Conservation (phyloP, 2,797 vertebrate species). For the Dendrocincla fuliginosa region DNA sequence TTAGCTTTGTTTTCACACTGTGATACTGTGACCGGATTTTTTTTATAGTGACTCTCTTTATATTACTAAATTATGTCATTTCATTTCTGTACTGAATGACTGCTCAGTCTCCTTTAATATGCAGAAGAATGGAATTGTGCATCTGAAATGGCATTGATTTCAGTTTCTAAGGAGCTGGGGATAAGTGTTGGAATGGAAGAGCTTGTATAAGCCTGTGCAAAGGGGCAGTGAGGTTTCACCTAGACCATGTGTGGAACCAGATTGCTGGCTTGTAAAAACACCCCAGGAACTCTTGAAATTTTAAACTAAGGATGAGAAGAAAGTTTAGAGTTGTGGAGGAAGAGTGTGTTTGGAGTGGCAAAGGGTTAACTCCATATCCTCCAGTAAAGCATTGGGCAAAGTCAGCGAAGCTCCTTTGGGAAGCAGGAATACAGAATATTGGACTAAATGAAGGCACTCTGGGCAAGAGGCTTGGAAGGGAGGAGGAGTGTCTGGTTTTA, state of each 20-base stretch:
- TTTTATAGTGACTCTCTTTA: slow-evolving; percentile 42
- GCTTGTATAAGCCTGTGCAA: not conserved
- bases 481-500: not conserved
- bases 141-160: slow-evolving; percentile 31
- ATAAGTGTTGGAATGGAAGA: not conserved
- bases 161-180: not conserved
- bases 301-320: not conserved
- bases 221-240: not conserved
- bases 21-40: slow-evolving; percentile 41
- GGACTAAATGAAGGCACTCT: not conserved
- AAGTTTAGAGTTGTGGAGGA: not conserved
- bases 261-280: not conserved
- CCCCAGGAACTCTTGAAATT: not conserved
- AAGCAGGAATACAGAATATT: not conserved
- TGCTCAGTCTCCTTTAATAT: slow-evolving; percentile 9
- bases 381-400: not conserved
- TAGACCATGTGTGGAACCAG: not conserved
- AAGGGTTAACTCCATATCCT: not conserved
- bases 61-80: slow-evolving; percentile 11
- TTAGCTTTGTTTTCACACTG: slow-evolving; percentile 10
- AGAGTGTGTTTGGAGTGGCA: not conserved
- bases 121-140: not conserved
- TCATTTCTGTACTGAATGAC: slow-evolving; percentile 20
- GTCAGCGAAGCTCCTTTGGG: not conserved
- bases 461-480: not conserved